Evolutionary conservation across 37 sponge, comb jelly and placozoan species (phyloP), one percentile per base, ranked within the genome.

Genomic region (Crambe crambe): DNA sequence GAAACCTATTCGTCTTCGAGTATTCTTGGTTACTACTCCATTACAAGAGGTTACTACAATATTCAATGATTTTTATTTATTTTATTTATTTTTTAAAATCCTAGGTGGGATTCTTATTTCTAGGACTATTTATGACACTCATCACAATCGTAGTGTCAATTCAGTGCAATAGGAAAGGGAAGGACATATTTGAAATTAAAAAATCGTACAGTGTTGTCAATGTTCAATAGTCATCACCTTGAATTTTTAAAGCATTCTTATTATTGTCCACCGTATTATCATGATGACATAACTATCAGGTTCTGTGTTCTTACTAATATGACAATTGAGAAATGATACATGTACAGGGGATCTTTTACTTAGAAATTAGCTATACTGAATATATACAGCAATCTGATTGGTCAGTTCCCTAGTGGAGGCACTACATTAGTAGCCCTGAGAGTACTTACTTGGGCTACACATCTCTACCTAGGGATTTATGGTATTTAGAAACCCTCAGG

Each of bases 31-130:
- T 26, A 31, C 66, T 3, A 12, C 3, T 30, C 27, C 31, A 65
- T 30, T 65, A 32, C 34, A 65, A 31, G 66, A 65, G 66, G 66
- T 65, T 47, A 15, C 12, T 47, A 60, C 61, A 21, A n/a, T 22
- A 60, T 25, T 4, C 61, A 60, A 25, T 9, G 17, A 60, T 60
- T 9, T 26, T n/a, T 20, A 26, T 6, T 60, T 22, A 9, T n/a
- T 20, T 22, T 26, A 4, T 60, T 5, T 60, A 22, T 21, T 60
- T 20, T 31, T 58, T 41, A 8, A 17, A 1, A 42, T 23, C 58
- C 2, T 78, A 87, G 87, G 60, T 80, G 37, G 80, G 66, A 20
- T 56, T 83, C 35, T 54, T 89, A 26, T 58, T 83, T 15, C 32
- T 67, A 35, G 89, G 89, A 59, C 31, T 83, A 27, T 42, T 41